Evolutionary conservation across 2,797 vertebrate genomes (phyloP).

Genomic region (Xyrichtys novacula): DNA sequence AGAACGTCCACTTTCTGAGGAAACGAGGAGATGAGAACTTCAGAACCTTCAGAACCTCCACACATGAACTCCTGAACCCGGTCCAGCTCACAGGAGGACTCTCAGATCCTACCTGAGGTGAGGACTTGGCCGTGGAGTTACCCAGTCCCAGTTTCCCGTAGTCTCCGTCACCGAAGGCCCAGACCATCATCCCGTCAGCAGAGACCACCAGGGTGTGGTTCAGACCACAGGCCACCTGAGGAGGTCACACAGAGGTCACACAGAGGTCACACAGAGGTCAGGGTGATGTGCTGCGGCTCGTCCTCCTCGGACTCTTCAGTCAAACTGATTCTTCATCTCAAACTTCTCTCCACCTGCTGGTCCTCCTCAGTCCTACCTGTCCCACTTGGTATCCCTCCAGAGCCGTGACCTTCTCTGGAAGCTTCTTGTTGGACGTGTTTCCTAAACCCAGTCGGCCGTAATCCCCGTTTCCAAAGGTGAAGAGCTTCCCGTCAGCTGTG

Average conservation of each 20-base stretch:
- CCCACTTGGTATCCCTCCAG: slow-evolving; percentile 86
- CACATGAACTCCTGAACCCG: neutral
- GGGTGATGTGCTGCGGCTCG: too few relatives aligned
- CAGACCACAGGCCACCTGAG: slow-evolving; percentile 87
- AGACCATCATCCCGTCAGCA: slow-evolving; percentile 85
- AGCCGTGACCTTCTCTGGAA: slow-evolving; percentile 86
- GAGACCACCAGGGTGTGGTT: slow-evolving; percentile 87
- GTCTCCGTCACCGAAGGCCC: slow-evolving; percentile 89
- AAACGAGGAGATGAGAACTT: neutral
- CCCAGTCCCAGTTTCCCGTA: slow-evolving; percentile 89
- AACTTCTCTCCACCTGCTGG: too few relatives aligned
- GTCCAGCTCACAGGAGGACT: fast-evolving
- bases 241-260: neutral
- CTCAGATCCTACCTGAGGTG: slow-evolving; percentile 82
- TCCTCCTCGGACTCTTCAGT: too few relatives aligned
- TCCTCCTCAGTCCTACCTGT: slow-evolving; percentile 71
- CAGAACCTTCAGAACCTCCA: neutral
- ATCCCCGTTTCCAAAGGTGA: slow-evolving; percentile 88
- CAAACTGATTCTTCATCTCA: too few relatives aligned
- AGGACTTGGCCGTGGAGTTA: slow-evolving; percentile 88
- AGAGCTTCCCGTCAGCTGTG: slow-evolving; percentile 87
- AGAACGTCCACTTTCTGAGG: slow-evolving; percentile 85
- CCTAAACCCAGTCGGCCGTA: slow-evolving; percentile 87
- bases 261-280: too few relatives aligned
- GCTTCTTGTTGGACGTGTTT: slow-evolving; percentile 89